phyloP scores from a whole-genome alignment of 2,888 invertebrate species.

The Idaea aversata region DNA sequence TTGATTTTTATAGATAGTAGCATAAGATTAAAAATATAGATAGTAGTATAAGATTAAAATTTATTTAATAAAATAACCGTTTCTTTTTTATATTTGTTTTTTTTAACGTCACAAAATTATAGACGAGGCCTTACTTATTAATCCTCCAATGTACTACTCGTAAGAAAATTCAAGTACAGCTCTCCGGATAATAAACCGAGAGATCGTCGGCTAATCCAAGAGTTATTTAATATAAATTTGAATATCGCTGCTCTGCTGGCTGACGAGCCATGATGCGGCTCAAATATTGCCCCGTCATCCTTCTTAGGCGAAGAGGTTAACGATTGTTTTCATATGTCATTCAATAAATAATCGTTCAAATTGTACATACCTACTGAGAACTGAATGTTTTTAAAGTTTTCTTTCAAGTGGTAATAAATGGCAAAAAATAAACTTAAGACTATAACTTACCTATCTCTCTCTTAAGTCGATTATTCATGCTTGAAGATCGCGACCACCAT shows the following conservation, averaged over 20 bases:
- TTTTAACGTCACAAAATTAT: not conserved
- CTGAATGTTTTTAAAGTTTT: not conserved
- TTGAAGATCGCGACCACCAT: no score
- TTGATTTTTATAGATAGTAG: no score
- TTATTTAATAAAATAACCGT: no score
- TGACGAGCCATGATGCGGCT: slow-evolving; percentile 36
- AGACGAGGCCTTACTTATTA: not conserved
- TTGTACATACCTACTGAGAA: not conserved
- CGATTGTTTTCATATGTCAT: not conserved
- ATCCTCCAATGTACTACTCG: not conserved
- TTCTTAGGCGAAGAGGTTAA: slow-evolving; percentile 13
- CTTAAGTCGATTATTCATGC: no score
- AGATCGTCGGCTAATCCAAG: slow-evolving; percentile 36
- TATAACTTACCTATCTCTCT: not conserved
- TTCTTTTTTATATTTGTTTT: no score
- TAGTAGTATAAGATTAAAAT: no score
- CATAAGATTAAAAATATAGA: no score
- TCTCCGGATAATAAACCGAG: slow-evolving; percentile 41
- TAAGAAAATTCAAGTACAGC: slow-evolving; percentile 22
- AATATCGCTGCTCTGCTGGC: slow-evolving; percentile 35
- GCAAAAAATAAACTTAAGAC: not conserved
- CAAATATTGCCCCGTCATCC: slow-evolving; percentile 39
- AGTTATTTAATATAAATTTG: slow-evolving; percentile 46
- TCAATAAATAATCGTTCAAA: not conserved
- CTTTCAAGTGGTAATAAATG: no score